Evolutionary conservation across 2,113 vertebrate genomes (phyloP).

Genomic region (Oreochromis tanganicae): DNA sequence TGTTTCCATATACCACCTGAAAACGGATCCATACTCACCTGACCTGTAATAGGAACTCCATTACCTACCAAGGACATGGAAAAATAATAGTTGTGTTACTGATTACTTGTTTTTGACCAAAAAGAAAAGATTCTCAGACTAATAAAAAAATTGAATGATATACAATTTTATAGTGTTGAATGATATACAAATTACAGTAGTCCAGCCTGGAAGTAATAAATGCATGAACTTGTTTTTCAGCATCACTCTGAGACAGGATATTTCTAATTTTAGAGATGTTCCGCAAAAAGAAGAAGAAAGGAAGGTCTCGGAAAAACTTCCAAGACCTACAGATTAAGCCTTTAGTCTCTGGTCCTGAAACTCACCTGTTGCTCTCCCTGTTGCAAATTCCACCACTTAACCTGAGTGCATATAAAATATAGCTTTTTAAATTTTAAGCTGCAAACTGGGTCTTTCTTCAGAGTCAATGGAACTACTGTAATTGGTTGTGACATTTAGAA

Average conservation of each 20-base stretch:
- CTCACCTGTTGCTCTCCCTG: neutral
- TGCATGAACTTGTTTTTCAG: neutral
- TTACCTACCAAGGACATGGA: neutral
- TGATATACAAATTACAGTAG: neutral
- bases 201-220: neutral
- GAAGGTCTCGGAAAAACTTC: neutral
- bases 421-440: neutral
- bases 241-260: accelerated
- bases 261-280: accelerated
- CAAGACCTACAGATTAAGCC: neutral
- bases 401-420: neutral
- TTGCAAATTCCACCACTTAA: neutral
- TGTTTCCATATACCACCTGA: neutral
- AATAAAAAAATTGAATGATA: neutral
- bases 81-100: neutral
- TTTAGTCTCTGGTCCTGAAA: neutral
- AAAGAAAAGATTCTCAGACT: neutral
- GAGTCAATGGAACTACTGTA: neutral
- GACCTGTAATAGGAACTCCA: neutral
- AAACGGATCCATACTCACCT: neutral
- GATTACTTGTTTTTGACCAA: neutral
- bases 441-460: neutral
- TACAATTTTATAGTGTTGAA: too few species aligned
- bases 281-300: neutral
- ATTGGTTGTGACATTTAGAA: neutral